Percentiles rank a stretch among this genome's conserved stretches.
Conservation (phyloP, 2,113 vertebrate genomes). For the Notechis scutatus region DNA sequence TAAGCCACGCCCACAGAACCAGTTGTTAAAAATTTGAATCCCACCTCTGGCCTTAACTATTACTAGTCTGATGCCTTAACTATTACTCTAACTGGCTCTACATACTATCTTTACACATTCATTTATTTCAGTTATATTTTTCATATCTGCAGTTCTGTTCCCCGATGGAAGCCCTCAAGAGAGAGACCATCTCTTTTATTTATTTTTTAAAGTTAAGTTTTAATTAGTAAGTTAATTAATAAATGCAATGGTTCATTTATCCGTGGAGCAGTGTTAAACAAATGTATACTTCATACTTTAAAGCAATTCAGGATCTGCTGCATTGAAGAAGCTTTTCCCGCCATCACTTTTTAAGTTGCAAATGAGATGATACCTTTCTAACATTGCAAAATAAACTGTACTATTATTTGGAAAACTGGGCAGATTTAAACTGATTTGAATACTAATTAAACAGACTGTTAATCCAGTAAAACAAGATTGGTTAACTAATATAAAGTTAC, state of each 20-base stretch:
- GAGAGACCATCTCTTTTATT: neutral
- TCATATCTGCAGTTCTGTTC: neutral
- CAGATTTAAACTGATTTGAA: neutral
- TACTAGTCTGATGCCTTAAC: neutral
- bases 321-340: neutral
- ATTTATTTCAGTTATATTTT: neutral
- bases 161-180: neutral
- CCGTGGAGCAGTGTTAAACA: neutral
- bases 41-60: too few relatives aligned
- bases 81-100: neutral
- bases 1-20: too few relatives aligned
- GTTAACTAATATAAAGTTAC: neutral
- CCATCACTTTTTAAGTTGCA: neutral
- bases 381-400: neutral
- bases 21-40: too few relatives aligned
- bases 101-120: neutral
- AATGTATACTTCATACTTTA: neutral
- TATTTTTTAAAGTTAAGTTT: neutral
- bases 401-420: neutral
- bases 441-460: neutral
- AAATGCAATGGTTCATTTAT: neutral
- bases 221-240: neutral
- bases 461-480: neutral
- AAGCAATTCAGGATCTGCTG: neutral
- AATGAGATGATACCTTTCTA: neutral